A percentile compares a stretch with the other conserved stretches of the same genome.
Conservation (phyloP, 2,113 vertebrate genomes). For the Carassius gibelio region DNA sequence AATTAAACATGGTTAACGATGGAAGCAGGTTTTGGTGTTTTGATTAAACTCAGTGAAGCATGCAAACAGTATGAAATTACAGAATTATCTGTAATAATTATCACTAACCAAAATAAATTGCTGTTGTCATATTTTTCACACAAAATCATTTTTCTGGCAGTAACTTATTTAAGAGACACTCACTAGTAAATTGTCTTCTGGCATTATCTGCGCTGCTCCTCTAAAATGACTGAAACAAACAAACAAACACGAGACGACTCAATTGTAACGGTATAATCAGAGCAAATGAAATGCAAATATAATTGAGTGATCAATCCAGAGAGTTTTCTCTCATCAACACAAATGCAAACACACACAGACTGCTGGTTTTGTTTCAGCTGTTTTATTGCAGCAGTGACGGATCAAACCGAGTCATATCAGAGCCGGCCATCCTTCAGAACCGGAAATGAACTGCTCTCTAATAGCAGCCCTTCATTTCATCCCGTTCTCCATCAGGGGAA, state of each 20-base stretch:
- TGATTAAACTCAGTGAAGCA: slow-evolving; percentile 35
- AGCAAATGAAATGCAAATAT: not conserved
- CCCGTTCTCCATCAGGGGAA: not conserved
- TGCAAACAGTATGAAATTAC: not conserved
- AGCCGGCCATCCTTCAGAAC: not conserved
- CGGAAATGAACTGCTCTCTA: slow-evolving; percentile 12
- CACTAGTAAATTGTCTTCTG: not conserved
- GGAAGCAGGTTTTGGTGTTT: slow-evolving; percentile 16
- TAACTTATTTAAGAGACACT: not conserved
- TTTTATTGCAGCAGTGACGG: not conserved
- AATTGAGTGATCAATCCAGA: not conserved
- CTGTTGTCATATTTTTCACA: not conserved
- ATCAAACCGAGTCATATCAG: slow-evolving; percentile 1
- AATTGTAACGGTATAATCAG: not conserved
- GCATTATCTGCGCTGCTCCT: not conserved
- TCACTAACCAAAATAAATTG: slow-evolving; percentile 4
- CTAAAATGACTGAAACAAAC: not conserved
- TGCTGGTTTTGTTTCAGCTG: not conserved
- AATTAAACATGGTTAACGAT: slow-evolving; percentile 4
- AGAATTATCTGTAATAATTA: slow-evolving; percentile 6
- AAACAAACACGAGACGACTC: not conserved
- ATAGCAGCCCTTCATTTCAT: not conserved
- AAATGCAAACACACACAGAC: not conserved
- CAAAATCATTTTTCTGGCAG: not conserved
- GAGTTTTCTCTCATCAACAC: slow-evolving; percentile 5